phyloP scores from a whole-genome alignment of 37 sponge, comb jelly and placozoan species.

The Hexactinellida sp. region DNA sequence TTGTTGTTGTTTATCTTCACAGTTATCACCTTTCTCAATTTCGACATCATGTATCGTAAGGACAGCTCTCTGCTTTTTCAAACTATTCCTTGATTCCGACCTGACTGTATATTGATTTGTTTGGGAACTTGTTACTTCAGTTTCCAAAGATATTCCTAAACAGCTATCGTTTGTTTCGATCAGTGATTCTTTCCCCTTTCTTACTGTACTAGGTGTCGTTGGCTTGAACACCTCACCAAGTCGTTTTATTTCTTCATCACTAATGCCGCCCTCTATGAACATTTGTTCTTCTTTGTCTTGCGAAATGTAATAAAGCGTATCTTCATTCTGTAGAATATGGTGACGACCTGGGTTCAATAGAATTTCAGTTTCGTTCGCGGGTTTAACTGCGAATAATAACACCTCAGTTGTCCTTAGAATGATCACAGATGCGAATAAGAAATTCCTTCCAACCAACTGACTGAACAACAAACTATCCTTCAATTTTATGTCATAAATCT shows the following conservation, averaged over 20 bases:
- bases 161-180: background rate
- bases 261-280: background rate
- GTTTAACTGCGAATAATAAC: constrained; percentile 12
- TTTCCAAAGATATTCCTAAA: background rate
- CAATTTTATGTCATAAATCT: constrained; percentile 2
- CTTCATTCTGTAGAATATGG: constrained; percentile 27
- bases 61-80: background rate
- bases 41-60: background rate
- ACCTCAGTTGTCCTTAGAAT: background rate
- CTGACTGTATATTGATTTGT: background rate
- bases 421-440: constrained; percentile 51
- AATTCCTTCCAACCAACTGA: constrained; percentile 56
- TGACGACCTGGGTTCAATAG: constrained; percentile 53
- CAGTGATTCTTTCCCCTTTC: background rate
- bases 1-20: too few relatives aligned
- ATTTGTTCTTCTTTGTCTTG: constrained; percentile 39
- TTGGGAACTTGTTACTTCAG: background rate
- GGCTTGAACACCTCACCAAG: background rate
- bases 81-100: background rate
- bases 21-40: background rate
- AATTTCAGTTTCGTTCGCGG: constrained; percentile 14
- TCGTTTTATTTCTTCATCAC: background rate
- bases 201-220: background rate
- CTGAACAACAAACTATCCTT: background rate
- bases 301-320: constrained; percentile 51